Percentiles rank a stretch among this genome's conserved stretches.
Conservation (phyloP, 64 coral and sea anemone genomes). For the Stichodactyla mertensii region DNA sequence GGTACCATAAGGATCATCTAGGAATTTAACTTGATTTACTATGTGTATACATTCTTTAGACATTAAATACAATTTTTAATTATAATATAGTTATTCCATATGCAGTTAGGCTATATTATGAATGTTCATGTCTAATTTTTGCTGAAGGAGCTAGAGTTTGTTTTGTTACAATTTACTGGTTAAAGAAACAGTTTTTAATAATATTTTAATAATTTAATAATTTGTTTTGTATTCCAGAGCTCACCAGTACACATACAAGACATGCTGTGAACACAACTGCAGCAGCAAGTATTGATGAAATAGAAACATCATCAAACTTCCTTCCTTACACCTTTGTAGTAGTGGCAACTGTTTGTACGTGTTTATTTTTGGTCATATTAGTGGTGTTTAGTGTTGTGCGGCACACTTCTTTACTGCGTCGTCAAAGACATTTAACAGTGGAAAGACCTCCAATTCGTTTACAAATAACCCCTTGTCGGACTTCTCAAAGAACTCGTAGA, state of each 20-base stretch:
- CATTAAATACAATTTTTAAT: too few relatives aligned
- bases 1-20: too few relatives aligned
- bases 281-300: conserved; percentile 13
- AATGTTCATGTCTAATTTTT: too few relatives aligned
- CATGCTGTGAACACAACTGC: conserved; percentile 16
- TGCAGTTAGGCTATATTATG: too few relatives aligned
- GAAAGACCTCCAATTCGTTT: conserved; percentile 71
- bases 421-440: conserved; percentile 59
- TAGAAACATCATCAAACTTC: conserved; percentile 9
- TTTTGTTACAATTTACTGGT: too few relatives aligned
- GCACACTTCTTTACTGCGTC: conserved; percentile 52
- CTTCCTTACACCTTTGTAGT: conserved; percentile 87
- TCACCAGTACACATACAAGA: background rate
- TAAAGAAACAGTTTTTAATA: background rate
- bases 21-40: too few relatives aligned
- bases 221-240: background rate
- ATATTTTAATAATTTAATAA: background rate
- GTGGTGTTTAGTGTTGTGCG: conserved; percentile 86
- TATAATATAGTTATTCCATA: too few relatives aligned
- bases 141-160: too few relatives aligned
- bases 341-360: conserved; percentile 85
- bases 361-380: conserved; percentile 82
- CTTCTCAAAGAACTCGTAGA: conserved; percentile 45
- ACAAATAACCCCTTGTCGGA: conserved; percentile 39
- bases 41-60: too few relatives aligned